Conservation (phyloP, 1,140 invertebrate species). For the Sinonovacula constricta region DNA sequence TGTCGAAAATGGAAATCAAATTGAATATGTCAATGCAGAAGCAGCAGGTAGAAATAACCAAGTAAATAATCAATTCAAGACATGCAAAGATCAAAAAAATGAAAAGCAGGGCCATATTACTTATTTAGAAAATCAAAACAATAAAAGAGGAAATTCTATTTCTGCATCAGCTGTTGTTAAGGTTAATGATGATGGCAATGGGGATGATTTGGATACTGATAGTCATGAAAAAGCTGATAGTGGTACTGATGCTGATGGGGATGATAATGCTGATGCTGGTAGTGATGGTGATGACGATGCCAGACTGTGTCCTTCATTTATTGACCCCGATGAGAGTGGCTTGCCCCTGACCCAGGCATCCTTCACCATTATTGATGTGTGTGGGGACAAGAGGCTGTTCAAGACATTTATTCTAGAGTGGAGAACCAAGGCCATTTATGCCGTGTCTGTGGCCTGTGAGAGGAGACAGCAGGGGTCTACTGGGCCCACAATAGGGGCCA, state of each 20-base stretch:
- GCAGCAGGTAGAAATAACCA: too few species aligned
- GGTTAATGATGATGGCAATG: too few species aligned
- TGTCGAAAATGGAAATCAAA: too few species aligned
- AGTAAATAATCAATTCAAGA: too few species aligned
- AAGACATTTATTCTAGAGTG: constrained; percentile 77
- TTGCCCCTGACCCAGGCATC: constrained; percentile 62
- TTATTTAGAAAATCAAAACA: too few species aligned
- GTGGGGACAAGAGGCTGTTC: constrained; percentile 73
- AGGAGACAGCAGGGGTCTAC: constrained; percentile 43
- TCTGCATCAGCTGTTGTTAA: too few species aligned
- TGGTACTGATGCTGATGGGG: constrained; percentile 7
- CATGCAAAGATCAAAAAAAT: too few species aligned
- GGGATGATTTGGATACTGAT: too few species aligned
- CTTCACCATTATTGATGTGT: constrained; percentile 79
- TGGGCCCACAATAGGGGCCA: constrained; percentile 63
- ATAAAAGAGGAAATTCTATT: too few species aligned
- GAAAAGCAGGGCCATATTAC: too few species aligned
- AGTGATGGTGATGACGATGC: constrained; percentile 36
- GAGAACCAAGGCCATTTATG: constrained; percentile 68
- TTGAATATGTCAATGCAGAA: too few species aligned
- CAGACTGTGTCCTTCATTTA: constrained; percentile 35
- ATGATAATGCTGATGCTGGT: constrained; percentile 27
- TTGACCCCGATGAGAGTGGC: constrained; percentile 52
- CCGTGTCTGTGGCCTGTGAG: constrained; percentile 77
- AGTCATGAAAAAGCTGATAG: neutral